These are phyloP conservation scores for Andrena dorsata DNA, from an alignment of 2,888 invertebrate genomes.

Conservation along the genomic window DNA sequence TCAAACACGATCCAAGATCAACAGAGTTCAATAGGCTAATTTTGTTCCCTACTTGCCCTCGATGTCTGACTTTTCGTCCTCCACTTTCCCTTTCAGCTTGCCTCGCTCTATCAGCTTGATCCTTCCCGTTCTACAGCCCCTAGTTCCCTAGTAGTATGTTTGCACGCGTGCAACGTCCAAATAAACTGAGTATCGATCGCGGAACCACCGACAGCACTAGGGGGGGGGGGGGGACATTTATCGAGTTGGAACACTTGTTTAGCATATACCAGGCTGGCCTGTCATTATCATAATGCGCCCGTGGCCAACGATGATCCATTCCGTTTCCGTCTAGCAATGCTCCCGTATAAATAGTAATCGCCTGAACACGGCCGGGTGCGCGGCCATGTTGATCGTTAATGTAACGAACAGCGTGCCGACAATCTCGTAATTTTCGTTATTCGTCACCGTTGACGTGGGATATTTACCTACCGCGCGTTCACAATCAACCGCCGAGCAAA, in stretches of 20 bases:
- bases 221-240: constrained; percentile 48
- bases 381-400: constrained; percentile 53
- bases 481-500: constrained; percentile 42
- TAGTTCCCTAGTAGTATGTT: constrained; percentile 5
- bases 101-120: too few relatives aligned
- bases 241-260: constrained; percentile 58
- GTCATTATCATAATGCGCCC: constrained; percentile 62
- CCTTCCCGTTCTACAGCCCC: too few relatives aligned
- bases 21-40: too few relatives aligned
- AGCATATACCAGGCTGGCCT: constrained; percentile 48
- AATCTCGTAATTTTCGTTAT: constrained; percentile 58
- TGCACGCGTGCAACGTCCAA: neutral
- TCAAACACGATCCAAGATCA: neutral
- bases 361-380: constrained; percentile 19
- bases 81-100: too few relatives aligned
- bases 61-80: too few relatives aligned
- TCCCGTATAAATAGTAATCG: constrained; percentile 47
- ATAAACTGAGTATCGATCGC: constrained; percentile 49
- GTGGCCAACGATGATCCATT: constrained; percentile 51
- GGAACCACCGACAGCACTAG: neutral
- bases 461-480: constrained; percentile 47
- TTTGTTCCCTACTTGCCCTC: too few relatives aligned
- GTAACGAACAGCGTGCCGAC: constrained; percentile 60
- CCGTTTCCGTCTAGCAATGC: constrained; percentile 19
- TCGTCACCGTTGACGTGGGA: constrained; percentile 43